Evolutionary conservation across 2,888 invertebrate genomes (phyloP), one percentile per base, ranked within the genome.

Genomic region (Octodonta nipae): DNA sequence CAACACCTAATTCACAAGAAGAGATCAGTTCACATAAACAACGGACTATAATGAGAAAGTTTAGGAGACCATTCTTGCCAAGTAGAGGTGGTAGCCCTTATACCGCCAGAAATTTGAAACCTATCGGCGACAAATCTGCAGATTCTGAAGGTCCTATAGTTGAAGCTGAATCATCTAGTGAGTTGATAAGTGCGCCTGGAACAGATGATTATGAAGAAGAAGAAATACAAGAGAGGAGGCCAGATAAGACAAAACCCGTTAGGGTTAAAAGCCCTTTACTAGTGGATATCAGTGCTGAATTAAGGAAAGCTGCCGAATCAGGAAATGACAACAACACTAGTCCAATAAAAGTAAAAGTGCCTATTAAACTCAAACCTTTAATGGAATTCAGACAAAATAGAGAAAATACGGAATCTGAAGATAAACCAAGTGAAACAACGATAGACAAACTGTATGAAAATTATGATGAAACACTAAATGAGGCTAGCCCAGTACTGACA

Each of bases 71-170:
- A 51, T 82, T 83, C 66, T 67, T 83, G 55, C 82, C 83, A 37
- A 82, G 81, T 50, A 71, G 83, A 60, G 83, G 83, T 52, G 82
- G 83, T 42, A 82, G 75, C 61, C 79, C 82, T 13, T 78, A 76
- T 57, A 66, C 77, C 47, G 73, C 80, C 12, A 68, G 83, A 55
- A 82, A 82, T 34, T 64, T 83, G 30, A 75, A 74, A 46, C 75
- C 80, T 15, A 73, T 83, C 30, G 78, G 72, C 46, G 62, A 46
- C 5, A 60, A 58, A 47, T 55, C 60, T 5, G 17, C 22, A 7
- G 28, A 12, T 13, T 31, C 16, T 7, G 27, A 33, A 6, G 30
- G 24, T 13, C 14, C 25, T 10, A 29, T 8, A 6, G 28, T 12
- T 12, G 13, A 15, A 13, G 15, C 13, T 7, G 31, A 34, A n/a